Evolutionary conservation across 2,113 vertebrate species (phyloP).

Genomic region (Elephantulus edwardii): DNA sequence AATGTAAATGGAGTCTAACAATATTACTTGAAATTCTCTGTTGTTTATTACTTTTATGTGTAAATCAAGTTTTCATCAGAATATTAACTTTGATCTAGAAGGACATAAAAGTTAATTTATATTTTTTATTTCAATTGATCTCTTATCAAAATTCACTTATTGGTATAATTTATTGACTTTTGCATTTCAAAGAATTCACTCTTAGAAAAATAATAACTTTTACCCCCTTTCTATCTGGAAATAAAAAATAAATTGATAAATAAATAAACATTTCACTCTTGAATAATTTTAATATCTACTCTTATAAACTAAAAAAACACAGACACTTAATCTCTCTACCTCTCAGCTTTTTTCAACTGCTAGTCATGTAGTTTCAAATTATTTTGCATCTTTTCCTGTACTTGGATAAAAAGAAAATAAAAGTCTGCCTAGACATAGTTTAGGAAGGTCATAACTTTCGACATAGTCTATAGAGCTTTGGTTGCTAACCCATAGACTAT

Average conservation of each 20-base stretch:
- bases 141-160: neutral
- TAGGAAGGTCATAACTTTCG: no score
- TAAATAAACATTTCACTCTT: neutral
- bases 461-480: no score
- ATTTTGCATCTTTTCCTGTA: neutral
- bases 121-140: neutral
- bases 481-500: no score
- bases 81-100: neutral
- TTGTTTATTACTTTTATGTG: neutral
- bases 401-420: no score
- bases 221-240: neutral
- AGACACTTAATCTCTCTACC: neutral
- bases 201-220: neutral
- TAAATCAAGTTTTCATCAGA: neutral
- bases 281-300: neutral
- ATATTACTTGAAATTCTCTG: neutral
- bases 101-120: neutral
- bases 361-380: neutral
- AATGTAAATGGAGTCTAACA: neutral
- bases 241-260: neutral
- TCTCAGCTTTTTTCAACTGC: neutral
- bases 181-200: neutral
- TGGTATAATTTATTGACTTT: neutral
- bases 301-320: neutral
- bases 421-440: no score